phyloP scores from a whole-genome alignment of 2,888 invertebrate species.

The Apodemia zela region DNA sequence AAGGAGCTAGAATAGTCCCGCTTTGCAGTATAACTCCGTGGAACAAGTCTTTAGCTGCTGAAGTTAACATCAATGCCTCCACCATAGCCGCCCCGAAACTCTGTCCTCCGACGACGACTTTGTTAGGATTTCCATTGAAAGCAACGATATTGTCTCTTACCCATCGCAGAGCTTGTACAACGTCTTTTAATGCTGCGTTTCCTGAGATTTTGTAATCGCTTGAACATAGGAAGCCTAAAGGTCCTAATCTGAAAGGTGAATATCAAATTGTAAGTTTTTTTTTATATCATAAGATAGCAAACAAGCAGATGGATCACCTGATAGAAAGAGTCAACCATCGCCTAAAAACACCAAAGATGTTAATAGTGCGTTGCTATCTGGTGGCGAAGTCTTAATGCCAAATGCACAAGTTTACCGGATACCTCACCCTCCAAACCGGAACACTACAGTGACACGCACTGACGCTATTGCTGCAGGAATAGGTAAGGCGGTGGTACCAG shows the following conservation, averaged over 20 bases:
- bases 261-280: not conserved
- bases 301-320: too few relatives aligned
- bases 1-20: slow-evolving; percentile 60
- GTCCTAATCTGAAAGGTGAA: slow-evolving; percentile 48
- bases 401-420: too few relatives aligned
- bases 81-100: slow-evolving; percentile 64
- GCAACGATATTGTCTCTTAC: slow-evolving; percentile 66
- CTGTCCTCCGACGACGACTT: slow-evolving; percentile 59
- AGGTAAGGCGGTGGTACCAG: too few relatives aligned
- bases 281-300: too few relatives aligned
- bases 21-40: slow-evolving; percentile 67
- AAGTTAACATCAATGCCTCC: slow-evolving; percentile 52
- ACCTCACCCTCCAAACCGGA: too few relatives aligned
- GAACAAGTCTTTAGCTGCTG: slow-evolving; percentile 50
- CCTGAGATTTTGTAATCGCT: slow-evolving; percentile 57
- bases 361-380: too few relatives aligned
- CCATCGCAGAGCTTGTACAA: slow-evolving; percentile 61
- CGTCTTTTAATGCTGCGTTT: slow-evolving; percentile 64
- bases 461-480: too few relatives aligned
- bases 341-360: too few relatives aligned
- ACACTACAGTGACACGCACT: too few relatives aligned
- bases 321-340: too few relatives aligned
- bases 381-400: too few relatives aligned
- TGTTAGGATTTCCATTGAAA: slow-evolving; percentile 61
- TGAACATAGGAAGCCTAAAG: slow-evolving; percentile 59